Conservation (phyloP, 1,140 invertebrate species). For the Drosophila paulistorum region DNA sequence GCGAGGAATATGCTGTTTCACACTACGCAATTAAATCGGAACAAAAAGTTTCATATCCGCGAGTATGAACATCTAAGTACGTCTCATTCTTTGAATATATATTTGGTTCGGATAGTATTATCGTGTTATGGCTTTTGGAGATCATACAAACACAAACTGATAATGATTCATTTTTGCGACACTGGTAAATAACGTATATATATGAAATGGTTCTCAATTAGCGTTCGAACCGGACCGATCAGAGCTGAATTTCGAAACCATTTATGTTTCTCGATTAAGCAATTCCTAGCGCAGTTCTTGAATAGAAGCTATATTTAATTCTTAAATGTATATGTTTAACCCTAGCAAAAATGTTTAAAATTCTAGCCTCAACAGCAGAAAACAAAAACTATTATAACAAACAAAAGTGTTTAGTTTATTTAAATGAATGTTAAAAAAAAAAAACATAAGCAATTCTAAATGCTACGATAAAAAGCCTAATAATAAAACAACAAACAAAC, state of each 20-base stretch:
- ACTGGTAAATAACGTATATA: no score
- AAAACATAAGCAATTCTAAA: background rate
- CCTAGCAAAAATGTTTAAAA: conserved; percentile 2
- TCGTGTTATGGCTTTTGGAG: no score
- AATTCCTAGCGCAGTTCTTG: background rate
- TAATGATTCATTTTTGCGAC: no score
- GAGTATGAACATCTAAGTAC: no score
- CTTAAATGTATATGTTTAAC: background rate
- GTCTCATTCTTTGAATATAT: no score
- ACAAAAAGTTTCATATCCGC: no score
- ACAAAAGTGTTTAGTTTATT: background rate
- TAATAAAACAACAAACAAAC: conserved; percentile 10
- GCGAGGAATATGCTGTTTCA: background rate
- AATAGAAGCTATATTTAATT: background rate
- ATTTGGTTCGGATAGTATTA: no score
- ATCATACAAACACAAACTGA: no score
- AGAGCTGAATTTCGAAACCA: background rate
- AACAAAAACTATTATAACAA: conserved; percentile 4
- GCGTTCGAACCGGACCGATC: no score
- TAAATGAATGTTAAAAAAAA: conserved; percentile 3
- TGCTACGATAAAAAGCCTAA: conserved; percentile 3
- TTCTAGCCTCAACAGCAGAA: background rate
- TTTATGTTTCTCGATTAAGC: background rate
- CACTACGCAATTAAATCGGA: no score
- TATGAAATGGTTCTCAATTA: no score